Base-by-base conservation (phyloP, 2,113 vertebrate genomes). In the Perca flavescens region DNA sequence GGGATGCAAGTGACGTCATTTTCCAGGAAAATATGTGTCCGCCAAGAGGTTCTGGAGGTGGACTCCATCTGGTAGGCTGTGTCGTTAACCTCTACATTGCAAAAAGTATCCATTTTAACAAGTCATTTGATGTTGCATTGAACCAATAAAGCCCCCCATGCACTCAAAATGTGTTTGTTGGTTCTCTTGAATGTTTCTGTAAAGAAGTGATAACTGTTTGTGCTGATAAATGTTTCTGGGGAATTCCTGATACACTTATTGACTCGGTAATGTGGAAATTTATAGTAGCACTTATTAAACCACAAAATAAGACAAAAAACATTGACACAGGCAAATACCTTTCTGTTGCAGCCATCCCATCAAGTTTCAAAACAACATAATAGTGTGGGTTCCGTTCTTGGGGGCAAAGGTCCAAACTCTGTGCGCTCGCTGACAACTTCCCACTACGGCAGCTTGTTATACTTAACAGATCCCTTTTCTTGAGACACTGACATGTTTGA, bases 401-500 rank as follows among this genome's bases (percentile, higher is more conserved):
- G 72, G 70, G 75, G 66, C 84, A 74, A 76, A 85, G 68, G 79
- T 78, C 77, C 17, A 50, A n/a, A 16, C 50, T 9, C 64, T 11
- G 68, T 25, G 19, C 73, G 58, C 72, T 65, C 16, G 7, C 25
- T 1, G 31, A 83, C 80, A 75, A 8, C 74, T 28, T 72, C 77
- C 50, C 60, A 3, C n/a, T 15, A 8, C 63, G 21, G 60, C 86
- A 80, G 54, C 63, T 71, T 89, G 71, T 88, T 86, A 87, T 14
- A 65, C 49, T 84, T 63, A 72, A 71, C 88, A 87, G 85, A 88
- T 60, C 65, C 53, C 65, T 69, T 70, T 74, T 66, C 56, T 47
- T 22, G 56, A 74, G 79, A 77, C 79, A 19, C 74, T 43, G 81
- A 80, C 84, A 83, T 86, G 64, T 83, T 80, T 75, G 58, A 87